Base-by-base conservation (phyloP, 2,888 invertebrate genomes). In the Chesias legatella region DNA sequence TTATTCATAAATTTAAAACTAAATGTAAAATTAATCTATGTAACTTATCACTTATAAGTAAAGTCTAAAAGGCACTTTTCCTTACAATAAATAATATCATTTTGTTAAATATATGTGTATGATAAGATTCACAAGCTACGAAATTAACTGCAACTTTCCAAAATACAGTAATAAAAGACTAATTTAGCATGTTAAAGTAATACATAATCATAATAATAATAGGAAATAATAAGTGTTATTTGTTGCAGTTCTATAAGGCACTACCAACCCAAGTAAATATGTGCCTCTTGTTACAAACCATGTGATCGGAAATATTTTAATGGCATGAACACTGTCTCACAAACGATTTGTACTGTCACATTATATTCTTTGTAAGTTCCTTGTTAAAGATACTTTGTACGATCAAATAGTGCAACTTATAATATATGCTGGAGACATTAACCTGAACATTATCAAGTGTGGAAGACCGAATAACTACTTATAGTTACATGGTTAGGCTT, bases 11-110 rank as follows among this genome's bases (percentile, higher is more conserved):
- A 44, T 44, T 47, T 48, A 28, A 26, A 36, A 30, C 43, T 44
- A 41, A 49, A 29, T 43, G 54, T 52, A 55, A 31, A 54, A 52
- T 46, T 50, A 52, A 30, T 29, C 55, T 55, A 54, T 34, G 11
- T 38, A 27, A 36, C 40, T 41, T 41, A 47, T 21, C 26, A 3
- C 13, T 3, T n/a, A 5, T 53, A 45, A 28, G 22, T 46, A 47
- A 22, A 43, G 25, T 39, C 48, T 78, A 78, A 81, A 85, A 86
- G 86, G 86, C 86, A 86, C 86, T 81, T 78, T 72, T 79, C 64
- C 75, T 76, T 70, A 72, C 67, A 72, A 73, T 60, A 69, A 73
- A 73, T 66, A 69, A 69, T 68, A 63, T 56, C 53, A 51, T 56
- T 49, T 43, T 51, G 42, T 48, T 48, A 43, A 42, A 39, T 43